These are phyloP conservation scores for Acanthis flammea DNA, from an alignment of 2,797 vertebrate species.

Conservation along the genomic window DNA sequence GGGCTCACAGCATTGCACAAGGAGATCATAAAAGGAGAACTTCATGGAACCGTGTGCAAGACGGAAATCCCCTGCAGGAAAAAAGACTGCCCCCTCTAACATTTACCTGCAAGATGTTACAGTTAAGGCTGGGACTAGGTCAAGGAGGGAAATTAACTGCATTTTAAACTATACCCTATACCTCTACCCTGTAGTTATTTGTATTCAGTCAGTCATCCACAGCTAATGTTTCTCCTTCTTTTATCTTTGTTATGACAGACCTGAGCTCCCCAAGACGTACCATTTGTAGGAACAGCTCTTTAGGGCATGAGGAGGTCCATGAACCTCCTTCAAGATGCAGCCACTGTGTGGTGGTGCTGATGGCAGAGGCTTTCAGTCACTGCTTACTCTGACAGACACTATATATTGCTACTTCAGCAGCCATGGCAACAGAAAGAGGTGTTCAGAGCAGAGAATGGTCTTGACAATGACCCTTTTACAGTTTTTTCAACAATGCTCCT, in stretches of 20 bases:
- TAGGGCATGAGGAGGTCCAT: not conserved
- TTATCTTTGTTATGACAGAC: not conserved
- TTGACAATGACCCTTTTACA: not conserved
- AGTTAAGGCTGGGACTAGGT: constrained; percentile 1
- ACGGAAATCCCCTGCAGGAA: not conserved
- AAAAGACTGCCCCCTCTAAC: not conserved
- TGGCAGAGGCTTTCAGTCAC: not conserved
- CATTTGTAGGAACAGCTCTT: not conserved
- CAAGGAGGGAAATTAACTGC: not conserved
- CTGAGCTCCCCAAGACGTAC: not conserved
- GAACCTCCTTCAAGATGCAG: not conserved
- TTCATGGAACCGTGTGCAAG: not conserved
- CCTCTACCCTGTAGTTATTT: constrained; percentile 8
- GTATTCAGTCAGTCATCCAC: not conserved
- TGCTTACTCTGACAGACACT: not conserved
- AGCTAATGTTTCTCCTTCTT: not conserved
- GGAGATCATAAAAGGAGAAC: not conserved
- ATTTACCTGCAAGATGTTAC: not conserved
- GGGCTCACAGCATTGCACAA: not conserved
- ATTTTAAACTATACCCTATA: not conserved
- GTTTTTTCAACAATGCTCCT: not conserved
- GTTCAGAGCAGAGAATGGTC: not conserved
- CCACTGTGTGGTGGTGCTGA: not conserved
- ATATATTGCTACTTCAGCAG: not conserved
- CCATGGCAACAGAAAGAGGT: not conserved